A percentile compares a stretch with the other conserved stretches of the same genome.
phyloP scores from a whole-genome alignment of 2,113 vertebrate species.

The Alethe diademata region DNA sequence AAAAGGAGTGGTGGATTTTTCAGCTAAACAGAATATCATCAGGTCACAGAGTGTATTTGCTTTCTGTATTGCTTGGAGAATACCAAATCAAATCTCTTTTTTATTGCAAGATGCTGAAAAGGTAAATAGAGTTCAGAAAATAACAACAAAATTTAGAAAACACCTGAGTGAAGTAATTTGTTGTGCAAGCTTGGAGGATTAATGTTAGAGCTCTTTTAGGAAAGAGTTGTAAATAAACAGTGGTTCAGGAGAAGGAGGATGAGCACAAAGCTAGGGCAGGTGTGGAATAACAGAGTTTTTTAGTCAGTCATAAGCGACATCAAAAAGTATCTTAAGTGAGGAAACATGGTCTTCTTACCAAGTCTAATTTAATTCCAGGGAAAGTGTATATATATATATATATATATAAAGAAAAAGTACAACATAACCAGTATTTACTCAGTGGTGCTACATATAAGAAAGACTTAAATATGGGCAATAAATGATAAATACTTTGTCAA shows the following conservation, averaged over 20 bases:
- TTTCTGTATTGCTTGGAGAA: background rate
- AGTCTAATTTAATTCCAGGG: background rate
- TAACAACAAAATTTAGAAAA: background rate
- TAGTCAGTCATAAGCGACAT: background rate
- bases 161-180: background rate
- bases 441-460: background rate
- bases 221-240: background rate
- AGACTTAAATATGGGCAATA: background rate
- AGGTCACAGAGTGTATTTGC: background rate
- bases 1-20: background rate
- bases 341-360: background rate
- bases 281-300: background rate
- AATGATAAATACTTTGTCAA: background rate
- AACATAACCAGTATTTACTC: background rate
- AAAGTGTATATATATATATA: accelerated
- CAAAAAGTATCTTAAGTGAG: background rate
- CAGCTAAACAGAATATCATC: background rate
- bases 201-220: background rate
- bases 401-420: background rate
- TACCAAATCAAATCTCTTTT: background rate
- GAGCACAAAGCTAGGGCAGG: background rate
- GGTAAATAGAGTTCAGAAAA: background rate
- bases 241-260: background rate
- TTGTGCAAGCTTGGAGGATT: background rate
- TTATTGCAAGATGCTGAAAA: background rate